Percentiles rank a stretch among this genome's conserved stretches.
phyloP scores from a whole-genome alignment of 2,113 vertebrate species.

The Leptocoma aspasia region DNA sequence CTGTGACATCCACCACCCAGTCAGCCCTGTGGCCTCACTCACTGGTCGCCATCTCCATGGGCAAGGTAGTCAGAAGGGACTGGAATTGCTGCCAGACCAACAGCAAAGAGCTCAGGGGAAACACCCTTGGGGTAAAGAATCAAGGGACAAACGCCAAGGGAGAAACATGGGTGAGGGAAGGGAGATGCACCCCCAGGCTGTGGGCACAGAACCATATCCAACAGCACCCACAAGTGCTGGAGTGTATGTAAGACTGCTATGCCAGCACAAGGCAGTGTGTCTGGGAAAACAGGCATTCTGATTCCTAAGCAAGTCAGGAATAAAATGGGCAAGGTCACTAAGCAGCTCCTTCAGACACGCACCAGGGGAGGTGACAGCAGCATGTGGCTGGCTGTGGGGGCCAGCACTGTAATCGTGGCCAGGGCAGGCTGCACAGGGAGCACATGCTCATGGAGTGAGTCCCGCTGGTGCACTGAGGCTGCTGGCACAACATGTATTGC shows the following conservation, averaged over 20 bases:
- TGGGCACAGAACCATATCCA: not conserved
- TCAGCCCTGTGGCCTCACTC: not conserved
- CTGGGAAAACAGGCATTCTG: not conserved
- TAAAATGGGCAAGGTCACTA: not conserved
- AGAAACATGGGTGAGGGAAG: not conserved
- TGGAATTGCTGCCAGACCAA: not conserved
- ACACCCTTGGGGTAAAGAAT: not conserved
- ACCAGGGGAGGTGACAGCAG: not conserved
- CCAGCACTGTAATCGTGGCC: not conserved
- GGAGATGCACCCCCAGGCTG: fast-evolving
- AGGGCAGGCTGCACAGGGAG: not conserved
- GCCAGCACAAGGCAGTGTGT: not conserved
- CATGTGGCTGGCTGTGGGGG: not conserved
- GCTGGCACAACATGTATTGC: not conserved
- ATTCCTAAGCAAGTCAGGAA: not conserved
- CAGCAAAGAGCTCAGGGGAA: not conserved
- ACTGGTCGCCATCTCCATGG: not conserved
- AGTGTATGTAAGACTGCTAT: not conserved
- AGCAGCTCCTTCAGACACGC: not conserved
- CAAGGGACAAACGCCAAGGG: not conserved
- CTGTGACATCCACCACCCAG: not conserved
- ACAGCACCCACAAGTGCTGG: not conserved
- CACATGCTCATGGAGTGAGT: not conserved
- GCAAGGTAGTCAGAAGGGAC: not conserved
- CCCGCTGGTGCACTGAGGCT: not conserved